Evolutionary conservation across 2,797 vertebrate species (phyloP), one percentile per base, ranked within the genome.

Genomic region (Cossypha caffra): DNA sequence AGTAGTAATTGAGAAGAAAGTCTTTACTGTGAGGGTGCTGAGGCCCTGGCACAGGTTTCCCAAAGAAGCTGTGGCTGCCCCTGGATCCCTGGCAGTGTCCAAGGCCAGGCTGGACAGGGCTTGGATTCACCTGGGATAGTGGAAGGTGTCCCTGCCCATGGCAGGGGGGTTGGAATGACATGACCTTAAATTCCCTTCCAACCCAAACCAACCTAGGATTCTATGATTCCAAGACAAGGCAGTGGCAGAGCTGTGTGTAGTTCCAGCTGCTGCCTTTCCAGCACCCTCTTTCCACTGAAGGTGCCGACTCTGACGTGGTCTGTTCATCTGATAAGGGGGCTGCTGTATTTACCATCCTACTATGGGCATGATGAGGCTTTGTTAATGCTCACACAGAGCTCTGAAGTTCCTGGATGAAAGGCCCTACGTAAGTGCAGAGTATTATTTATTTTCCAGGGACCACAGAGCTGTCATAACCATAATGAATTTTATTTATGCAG

Each of bases 381-480:
- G 10, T 64, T 66, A 83, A 75, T 19, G 54, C 35, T 40, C 69
- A 48, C n/a, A 48, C 90, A 95, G 67, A 77, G 78, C 58, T 88
- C 82, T 38, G 82, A 91, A 51, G 79, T n/a, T 95, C 79, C 90
- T 90, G 88, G 77, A 93, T 5, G 28, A 92, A 94, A 86, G 76
- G 66, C 35, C 11, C 69, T 29, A 62, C 4, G 26, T 66, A 93
- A 96, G 82, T 66, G 57, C 76, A 90, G 91, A 93, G 91, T 51
- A 35, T 91, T 95, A 95, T 94, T 97, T 97, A 93, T 96, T 90
- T 97, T 91, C 84, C 88, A 91, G 91, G 85, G 93, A 95, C 82
- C 67, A 88, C 54, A 61, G 92, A 90, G 82, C 90, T 90, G 85
- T 88, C 95, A 88, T 77, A 96, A 77, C 33, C 29, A 2, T 38